Percentiles rank a stretch among this genome's conserved stretches.
These are phyloP conservation scores for Pangasius krempfi DNA, from an alignment of 2,797 vertebrate genomes.

Conservation along the genomic window DNA sequence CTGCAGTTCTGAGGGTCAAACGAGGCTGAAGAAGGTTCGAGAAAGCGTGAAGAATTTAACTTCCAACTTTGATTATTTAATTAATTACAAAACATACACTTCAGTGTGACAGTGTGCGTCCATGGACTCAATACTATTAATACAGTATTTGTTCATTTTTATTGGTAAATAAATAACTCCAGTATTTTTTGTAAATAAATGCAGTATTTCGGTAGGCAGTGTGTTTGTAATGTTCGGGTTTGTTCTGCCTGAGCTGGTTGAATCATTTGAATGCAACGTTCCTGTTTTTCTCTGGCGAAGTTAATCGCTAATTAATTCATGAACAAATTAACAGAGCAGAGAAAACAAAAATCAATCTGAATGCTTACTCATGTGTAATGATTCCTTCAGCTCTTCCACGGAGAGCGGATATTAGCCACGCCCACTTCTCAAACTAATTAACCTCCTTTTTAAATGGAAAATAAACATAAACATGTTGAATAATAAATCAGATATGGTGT, in stretches of 20 bases:
- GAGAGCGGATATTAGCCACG: slow-evolving; percentile 60
- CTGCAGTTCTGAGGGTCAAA: background rate
- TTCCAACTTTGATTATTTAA: background rate
- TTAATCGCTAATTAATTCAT: slow-evolving; percentile 11
- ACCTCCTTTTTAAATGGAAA: slow-evolving; percentile 55
- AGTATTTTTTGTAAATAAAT: background rate
- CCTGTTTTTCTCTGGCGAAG: background rate
- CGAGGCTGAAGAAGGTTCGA: background rate
- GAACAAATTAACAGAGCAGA: background rate
- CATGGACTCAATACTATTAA: background rate
- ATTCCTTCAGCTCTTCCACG: slow-evolving; percentile 45
- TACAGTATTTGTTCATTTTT: background rate
- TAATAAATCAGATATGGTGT: slow-evolving; percentile 62
- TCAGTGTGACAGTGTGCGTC: background rate
- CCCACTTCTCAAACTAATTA: slow-evolving; percentile 63
- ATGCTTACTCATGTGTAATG: slow-evolving; percentile 28
- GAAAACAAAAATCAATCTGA: background rate
- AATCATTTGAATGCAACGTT: background rate
- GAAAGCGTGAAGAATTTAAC: background rate
- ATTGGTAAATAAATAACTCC: background rate
- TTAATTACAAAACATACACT: background rate
- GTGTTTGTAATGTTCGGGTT: background rate
- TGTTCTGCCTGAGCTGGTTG: background rate
- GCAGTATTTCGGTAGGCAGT: background rate
- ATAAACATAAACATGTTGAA: slow-evolving; percentile 38